These are phyloP conservation scores for Medauroidea extradentata DNA, from an alignment of 1,140 invertebrate genomes.

Conservation along the genomic window DNA sequence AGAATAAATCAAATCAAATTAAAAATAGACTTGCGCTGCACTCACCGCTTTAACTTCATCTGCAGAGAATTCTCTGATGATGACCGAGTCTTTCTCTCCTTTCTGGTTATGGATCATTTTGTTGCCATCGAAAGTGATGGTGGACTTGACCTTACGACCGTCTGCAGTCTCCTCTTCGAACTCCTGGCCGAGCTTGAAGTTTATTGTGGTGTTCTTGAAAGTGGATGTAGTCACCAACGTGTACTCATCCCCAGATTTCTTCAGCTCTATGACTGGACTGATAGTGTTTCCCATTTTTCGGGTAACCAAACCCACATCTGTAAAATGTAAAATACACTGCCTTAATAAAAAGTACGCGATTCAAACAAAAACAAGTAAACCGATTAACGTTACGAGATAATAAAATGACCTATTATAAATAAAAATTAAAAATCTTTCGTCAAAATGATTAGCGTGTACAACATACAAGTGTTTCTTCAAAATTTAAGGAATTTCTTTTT, in stretches of 20 bases:
- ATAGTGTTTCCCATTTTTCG: slow-evolving; percentile 70
- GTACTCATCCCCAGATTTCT: slow-evolving; percentile 61
- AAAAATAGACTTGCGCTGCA: no score
- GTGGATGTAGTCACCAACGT: slow-evolving; percentile 73
- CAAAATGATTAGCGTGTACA: no score
- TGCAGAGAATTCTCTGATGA: slow-evolving; percentile 43
- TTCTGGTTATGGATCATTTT: slow-evolving; percentile 67
- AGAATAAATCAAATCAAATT: no score
- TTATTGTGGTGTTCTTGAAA: slow-evolving; percentile 74
- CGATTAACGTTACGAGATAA: no score
- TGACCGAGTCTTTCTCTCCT: slow-evolving; percentile 54
- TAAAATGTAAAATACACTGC: no score
- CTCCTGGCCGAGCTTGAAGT: slow-evolving; percentile 74
- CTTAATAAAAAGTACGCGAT: no score
- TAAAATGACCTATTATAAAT: no score
- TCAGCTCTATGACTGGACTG: slow-evolving; percentile 69
- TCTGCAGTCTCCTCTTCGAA: slow-evolving; percentile 84
- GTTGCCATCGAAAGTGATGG: slow-evolving; percentile 60
- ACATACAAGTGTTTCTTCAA: no score
- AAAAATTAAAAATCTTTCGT: no score
- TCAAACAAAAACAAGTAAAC: no score
- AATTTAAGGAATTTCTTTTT: no score
- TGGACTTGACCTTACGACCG: slow-evolving; percentile 71
- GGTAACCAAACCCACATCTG: slow-evolving; percentile 71
- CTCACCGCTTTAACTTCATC: no score